Evolutionary conservation across 2,888 invertebrate genomes (phyloP), one percentile per base, ranked within the genome.

Genomic region (Coremacera marginata): DNA sequence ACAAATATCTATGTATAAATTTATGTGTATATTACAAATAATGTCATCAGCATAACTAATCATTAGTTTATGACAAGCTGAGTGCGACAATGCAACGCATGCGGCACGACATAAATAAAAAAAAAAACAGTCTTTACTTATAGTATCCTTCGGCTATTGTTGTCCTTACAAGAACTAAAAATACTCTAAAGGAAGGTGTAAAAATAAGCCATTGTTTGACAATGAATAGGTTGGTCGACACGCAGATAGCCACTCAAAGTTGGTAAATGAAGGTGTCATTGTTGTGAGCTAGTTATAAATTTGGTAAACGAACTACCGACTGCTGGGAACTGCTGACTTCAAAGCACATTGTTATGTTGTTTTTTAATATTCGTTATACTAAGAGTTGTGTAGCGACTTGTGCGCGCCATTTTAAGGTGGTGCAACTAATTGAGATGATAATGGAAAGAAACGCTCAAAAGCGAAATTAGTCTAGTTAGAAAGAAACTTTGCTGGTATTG

Each of bases 41-140:
- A 79, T 77, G 79, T 79, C 79, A 77, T 79, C 79, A 76, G 77
- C 79, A 79, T 77, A 77, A 77, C 79, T 77, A 79, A 79, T 79
- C 77, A 79, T 79, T 79, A 79, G 49, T 65, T 73, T 63, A 73
- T 73, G 73, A 73, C 73, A 52, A 27, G 51, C 72, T 49, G 60
- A 62, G 62, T 25, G 55, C 14, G 25, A 19, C 31, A n/a, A 19
- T 44, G 52, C 14, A 44, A 25, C 11, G 3, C 52, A 52, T 9
- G 14, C 25, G 3, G 52, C 19, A 52, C 65, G 65, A 73, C 73
- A 65, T 73, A 65, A 73, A 73, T 63, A 34, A n/a, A 65, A 52
- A n/a, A 65, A 52, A 57, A 1, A 49, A 68, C 22, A 71, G 37
- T 60, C 71, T 60, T n/a, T n/a, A n/a, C n/a, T n/a, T n/a, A 19